Evolutionary conservation across 1,140 invertebrate genomes (phyloP), one percentile per base, ranked within the genome.

Genomic region (Papilio polytes): DNA sequence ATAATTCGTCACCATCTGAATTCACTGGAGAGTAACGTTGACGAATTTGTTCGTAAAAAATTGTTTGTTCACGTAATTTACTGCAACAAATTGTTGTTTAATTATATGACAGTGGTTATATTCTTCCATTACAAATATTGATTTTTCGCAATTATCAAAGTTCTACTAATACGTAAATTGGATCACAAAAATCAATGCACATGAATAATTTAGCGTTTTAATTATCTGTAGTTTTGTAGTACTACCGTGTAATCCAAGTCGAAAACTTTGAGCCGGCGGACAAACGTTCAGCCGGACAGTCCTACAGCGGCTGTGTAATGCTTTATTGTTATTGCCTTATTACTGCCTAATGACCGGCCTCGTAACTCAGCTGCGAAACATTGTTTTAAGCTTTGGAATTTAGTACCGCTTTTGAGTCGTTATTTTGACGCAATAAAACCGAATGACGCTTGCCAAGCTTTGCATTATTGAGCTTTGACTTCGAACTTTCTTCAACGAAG

Each of bases 321-420:
- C 51, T 85, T 81, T 80, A 83, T 81, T 76, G 76, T 80, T 83
- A 85, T 83, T 81, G 66, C 80, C 78, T 56, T 81, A 85, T 83
- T 83, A 81, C 81, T 80, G 56, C 66, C 48, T 81, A 80, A 85
- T 83, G 80, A 80, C 46, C 66, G 31, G 53, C 76, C 53, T 22
- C 53, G 56, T 63, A 78, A 78, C 53, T 78, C 76, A 59, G 53
- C 51, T 59, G 51, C 44, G 53, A 59, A 59, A 78, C 76, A 59
- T 59, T 59, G 76, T 78, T 78, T 78, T 78, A 59, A 59, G 22
- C 36, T 53, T 63, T 63, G 76, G 53, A 78, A 78, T 78, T 59
- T 59, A 78, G 51, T 20, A 20, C 41, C 73, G 73, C 73, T 44
- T 74, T 74, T n/a, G 18, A 63, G 59, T 22, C 73, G 73, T 74